These are phyloP conservation scores for Macrophya alboannulata DNA, from an alignment of 2,888 invertebrate species.

Conservation along the genomic window DNA sequence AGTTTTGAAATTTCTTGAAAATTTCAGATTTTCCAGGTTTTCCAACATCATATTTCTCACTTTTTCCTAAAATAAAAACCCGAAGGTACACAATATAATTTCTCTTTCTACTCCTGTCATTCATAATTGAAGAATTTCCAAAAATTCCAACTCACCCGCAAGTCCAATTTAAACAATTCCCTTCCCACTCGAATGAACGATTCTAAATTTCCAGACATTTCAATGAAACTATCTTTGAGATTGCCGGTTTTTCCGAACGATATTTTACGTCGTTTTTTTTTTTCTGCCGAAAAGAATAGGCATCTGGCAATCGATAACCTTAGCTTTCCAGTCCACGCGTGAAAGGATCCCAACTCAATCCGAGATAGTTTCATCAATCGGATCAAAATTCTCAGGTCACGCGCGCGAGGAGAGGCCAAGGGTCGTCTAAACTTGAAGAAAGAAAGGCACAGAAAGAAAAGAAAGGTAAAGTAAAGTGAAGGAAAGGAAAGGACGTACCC, in stretches of 20 bases:
- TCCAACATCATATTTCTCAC: no score
- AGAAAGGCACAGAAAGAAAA: neutral
- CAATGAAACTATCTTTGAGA: neutral
- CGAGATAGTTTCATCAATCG: conserved; percentile 45
- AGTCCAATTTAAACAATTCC: no score
- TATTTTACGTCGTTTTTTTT: neutral
- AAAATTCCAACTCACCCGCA: neutral
- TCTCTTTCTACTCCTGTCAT: no score
- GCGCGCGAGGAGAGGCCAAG: conserved; percentile 12
- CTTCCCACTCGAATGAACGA: no score
- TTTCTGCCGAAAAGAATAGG: neutral
- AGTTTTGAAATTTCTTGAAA: no score
- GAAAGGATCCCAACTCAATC: conserved; percentile 39
- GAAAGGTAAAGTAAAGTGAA: neutral
- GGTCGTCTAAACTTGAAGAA: conserved; percentile 27
- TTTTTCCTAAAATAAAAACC: no score
- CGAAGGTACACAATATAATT: no score
- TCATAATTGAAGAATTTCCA: neutral
- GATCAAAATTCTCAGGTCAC: conserved; percentile 42
- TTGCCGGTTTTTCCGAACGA: neutral
- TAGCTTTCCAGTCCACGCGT: conserved; percentile 28
- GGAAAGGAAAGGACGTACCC: neutral
- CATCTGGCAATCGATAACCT: conserved; percentile 8
- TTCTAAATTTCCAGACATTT: no score
- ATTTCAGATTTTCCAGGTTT: no score